Evolutionary conservation across 2,888 invertebrate species (phyloP).

Genomic region (Parnassius glacialis): DNA sequence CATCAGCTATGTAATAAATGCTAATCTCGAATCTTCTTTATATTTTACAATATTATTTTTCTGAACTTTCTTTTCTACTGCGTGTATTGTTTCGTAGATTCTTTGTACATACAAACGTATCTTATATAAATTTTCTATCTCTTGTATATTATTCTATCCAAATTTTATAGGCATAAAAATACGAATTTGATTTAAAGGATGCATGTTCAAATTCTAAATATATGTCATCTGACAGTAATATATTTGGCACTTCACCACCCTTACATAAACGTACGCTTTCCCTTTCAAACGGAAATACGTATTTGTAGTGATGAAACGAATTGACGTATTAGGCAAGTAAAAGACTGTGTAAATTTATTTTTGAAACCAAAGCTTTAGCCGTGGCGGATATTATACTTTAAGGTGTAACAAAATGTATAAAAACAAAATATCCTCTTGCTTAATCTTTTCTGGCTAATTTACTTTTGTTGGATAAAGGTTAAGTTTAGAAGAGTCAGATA

Average conservation of each 20-base stretch:
- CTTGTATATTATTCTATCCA: neutral
- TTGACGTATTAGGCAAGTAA: slow-evolving; percentile 10
- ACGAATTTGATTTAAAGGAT: neutral
- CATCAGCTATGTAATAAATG: slow-evolving; percentile 19
- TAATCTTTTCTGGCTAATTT: neutral
- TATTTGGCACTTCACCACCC: slow-evolving; percentile 4
- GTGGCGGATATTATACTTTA: neutral
- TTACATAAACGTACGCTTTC: slow-evolving; percentile 17
- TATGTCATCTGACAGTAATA: slow-evolving; percentile 2
- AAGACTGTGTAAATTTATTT: slow-evolving; percentile 7
- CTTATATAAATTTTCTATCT: neutral
- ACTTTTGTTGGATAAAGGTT: no score
- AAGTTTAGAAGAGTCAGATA: no score
- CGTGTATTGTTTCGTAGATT: neutral
- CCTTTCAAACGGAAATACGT: slow-evolving; percentile 19
- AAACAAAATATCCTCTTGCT: neutral
- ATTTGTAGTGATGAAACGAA: slow-evolving; percentile 10
- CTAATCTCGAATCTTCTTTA: slow-evolving; percentile 9
- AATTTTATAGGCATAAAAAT: neutral
- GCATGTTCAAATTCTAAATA: slow-evolving; percentile 9
- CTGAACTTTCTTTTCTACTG: neutral
- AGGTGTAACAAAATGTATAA: slow-evolving; percentile 3
- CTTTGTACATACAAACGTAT: slow-evolving; percentile 17
- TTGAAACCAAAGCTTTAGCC: no score
- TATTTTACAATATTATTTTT: neutral